Evolutionary conservation across 2,797 vertebrate species (phyloP).

Genomic region (Poliocrania exsul): DNA sequence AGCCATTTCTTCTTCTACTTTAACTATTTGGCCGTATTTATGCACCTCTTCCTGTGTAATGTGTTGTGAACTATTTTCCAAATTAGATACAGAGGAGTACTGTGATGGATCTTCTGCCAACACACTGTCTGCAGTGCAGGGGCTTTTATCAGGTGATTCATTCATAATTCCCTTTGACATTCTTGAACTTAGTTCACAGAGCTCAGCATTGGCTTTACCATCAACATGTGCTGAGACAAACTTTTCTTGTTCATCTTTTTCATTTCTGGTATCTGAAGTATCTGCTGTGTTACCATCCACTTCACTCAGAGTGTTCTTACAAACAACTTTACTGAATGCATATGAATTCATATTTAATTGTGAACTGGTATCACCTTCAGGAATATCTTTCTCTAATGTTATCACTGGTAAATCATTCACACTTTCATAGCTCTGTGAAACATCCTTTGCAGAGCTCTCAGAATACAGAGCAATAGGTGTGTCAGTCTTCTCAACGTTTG

Average conservation of each 20-base stretch:
- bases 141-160: slow-evolving; percentile 56
- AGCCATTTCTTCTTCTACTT: slow-evolving; percentile 73
- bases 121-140: slow-evolving; percentile 34
- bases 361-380: slow-evolving; percentile 45
- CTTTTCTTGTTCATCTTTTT: slow-evolving; percentile 67
- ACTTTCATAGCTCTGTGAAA: slow-evolving; percentile 62
- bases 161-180: slow-evolving; percentile 60
- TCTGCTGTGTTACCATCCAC: slow-evolving; percentile 51
- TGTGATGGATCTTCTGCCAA: slow-evolving; percentile 64
- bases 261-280: slow-evolving; percentile 46
- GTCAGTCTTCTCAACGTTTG: slow-evolving; percentile 52
- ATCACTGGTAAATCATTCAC: slow-evolving; percentile 1
- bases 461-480: slow-evolving; percentile 30
- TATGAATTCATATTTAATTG: slow-evolving; percentile 32
- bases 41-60: slow-evolving; percentile 67
- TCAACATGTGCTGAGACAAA: slow-evolving; percentile 41
- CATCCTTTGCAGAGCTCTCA: slow-evolving; percentile 58
- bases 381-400: slow-evolving; percentile 54
- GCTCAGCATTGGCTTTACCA: slow-evolving; percentile 62
- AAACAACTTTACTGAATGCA: slow-evolving; percentile 34
- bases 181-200: slow-evolving; percentile 63
- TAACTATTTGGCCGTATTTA: slow-evolving; percentile 72
- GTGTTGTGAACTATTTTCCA: slow-evolving; percentile 70
- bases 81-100: slow-evolving; percentile 55
- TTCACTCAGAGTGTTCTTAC: slow-evolving; percentile 59